Base-by-base conservation (phyloP, 2,797 vertebrate genomes). In the Megaceryle alcyon region DNA sequence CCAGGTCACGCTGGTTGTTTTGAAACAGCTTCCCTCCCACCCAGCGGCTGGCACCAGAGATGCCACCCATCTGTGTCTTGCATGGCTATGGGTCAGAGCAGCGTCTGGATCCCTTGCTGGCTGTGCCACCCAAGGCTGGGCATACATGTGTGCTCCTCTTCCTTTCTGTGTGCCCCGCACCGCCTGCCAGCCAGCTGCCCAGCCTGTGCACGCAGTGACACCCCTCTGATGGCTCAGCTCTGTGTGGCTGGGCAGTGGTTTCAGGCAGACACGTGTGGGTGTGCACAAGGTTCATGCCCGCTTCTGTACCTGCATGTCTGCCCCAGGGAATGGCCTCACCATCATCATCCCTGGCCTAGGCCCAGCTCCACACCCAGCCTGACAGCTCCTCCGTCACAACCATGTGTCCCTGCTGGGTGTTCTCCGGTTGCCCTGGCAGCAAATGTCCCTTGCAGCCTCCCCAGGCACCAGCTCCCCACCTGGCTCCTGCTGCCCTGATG, bases 1-100 rank as follows among this genome's bases (percentile, higher is more conserved):
- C 72, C 11, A 1, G 21, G 46, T 21, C 21, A 23, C 21, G 21
- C 46, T 48, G 41, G 26, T 21, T 37, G 13, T 49, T 66, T 73
- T 10, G 41, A 60, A 56, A 61, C n/a, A 5, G 3, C 44, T 33
- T 57, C 60, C 25, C 35, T 46, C 33, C 17, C 39, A 29, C 23
- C 72, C 14, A 23, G 57, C 1, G 2, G 21, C 48, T 25, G 39
- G 46, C 31, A 39, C 56, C 31, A 1, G 2, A 60, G 60, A 44
- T 33, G 23, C 66, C 0, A 1, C 12, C 49, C 7, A 2, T 18
- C 2, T 41, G 23, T 9, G 1, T 18, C 19, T 49, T 8, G 1
- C 16, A 19, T 8, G 14, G 9, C 13, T 41, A 63, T 14, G 56
- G 17, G 25, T 4, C 25, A 33, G 11, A 51, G 37, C 70, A 23